Conservation (phyloP, 2,113 vertebrate species). For the Bubo bubo region DNA sequence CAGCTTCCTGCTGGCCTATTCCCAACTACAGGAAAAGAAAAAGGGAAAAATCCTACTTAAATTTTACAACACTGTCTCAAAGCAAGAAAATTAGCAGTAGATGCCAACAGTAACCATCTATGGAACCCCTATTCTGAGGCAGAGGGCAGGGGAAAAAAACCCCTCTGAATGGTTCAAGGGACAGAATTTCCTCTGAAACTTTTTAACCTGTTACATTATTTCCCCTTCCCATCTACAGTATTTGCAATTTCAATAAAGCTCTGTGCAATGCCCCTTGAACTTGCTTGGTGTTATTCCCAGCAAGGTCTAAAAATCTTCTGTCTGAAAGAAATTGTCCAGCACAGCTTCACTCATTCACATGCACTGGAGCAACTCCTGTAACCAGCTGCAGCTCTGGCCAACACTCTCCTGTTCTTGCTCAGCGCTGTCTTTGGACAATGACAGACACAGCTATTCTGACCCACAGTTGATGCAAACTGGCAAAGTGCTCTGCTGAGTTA, state of each 20-base stretch:
- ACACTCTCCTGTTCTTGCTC: accelerated
- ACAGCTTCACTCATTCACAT: not conserved
- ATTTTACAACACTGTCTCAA: not conserved
- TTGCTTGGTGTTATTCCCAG: not conserved
- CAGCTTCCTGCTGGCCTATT: not conserved
- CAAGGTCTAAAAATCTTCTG: not conserved
- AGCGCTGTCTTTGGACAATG: accelerated
- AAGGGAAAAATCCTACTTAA: not conserved
- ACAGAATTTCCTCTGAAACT: not conserved
- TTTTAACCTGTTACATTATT: not conserved
- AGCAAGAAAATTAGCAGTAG: not conserved
- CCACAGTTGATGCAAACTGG: not conserved
- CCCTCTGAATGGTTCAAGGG: not conserved
- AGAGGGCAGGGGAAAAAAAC: not conserved
- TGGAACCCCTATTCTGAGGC: not conserved
- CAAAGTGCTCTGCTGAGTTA: not conserved
- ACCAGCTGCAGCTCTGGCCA: not conserved
- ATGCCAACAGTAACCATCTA: not conserved
- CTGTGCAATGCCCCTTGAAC: not conserved
- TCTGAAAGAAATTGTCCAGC: not conserved
- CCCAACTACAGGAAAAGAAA: not conserved
- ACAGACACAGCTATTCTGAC: not conserved
- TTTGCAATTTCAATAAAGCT: not conserved
- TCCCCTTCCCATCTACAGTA: not conserved
- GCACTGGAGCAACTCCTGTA: not conserved